These are phyloP conservation scores for Quadriops clusia DNA, from an alignment of 2,888 invertebrate genomes.

Conservation along the genomic window DNA sequence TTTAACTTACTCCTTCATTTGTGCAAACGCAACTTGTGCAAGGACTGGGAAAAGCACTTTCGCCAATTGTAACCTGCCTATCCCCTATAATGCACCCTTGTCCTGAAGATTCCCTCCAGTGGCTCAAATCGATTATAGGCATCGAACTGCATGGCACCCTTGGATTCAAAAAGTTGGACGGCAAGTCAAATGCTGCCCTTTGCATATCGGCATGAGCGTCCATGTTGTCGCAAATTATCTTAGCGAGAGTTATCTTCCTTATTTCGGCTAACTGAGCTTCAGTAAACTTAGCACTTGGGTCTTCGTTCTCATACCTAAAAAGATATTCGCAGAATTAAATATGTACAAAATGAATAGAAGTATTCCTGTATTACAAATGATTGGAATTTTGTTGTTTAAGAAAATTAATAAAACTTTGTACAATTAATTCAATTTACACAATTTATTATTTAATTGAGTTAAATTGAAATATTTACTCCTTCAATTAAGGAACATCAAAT, in stretches of 20 bases:
- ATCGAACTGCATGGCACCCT: slow-evolving; percentile 72
- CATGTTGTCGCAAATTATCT: slow-evolving; percentile 81
- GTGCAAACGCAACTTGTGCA: slow-evolving; percentile 85
- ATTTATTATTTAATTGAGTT: slow-evolving; percentile 1
- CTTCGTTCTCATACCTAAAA: slow-evolving; percentile 75
- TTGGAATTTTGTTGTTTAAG: no score
- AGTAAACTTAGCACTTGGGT: slow-evolving; percentile 64
- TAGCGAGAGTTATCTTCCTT: slow-evolving; percentile 72
- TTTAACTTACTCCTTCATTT: slow-evolving; percentile 71
- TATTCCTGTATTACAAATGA: no score
- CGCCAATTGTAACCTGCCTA: slow-evolving; percentile 65
- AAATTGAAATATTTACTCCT: slow-evolving; percentile 3
- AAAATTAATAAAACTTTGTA: no score
- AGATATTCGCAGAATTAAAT: no score
- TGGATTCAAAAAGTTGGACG: slow-evolving; percentile 84
- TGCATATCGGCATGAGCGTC: slow-evolving; percentile 79
- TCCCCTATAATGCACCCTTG: slow-evolving; percentile 76
- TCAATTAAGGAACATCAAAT: no score
- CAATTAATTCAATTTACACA: no score
- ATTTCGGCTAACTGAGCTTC: slow-evolving; percentile 82
- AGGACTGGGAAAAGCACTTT: slow-evolving; percentile 78
- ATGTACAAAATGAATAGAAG: no score
- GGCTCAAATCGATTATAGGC: slow-evolving; percentile 67
- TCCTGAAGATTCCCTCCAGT: slow-evolving; percentile 68
- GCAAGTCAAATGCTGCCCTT: slow-evolving; percentile 79